These are phyloP conservation scores for Lucifuga dentata DNA, from an alignment of 2,113 vertebrate species.

Conservation along the genomic window DNA sequence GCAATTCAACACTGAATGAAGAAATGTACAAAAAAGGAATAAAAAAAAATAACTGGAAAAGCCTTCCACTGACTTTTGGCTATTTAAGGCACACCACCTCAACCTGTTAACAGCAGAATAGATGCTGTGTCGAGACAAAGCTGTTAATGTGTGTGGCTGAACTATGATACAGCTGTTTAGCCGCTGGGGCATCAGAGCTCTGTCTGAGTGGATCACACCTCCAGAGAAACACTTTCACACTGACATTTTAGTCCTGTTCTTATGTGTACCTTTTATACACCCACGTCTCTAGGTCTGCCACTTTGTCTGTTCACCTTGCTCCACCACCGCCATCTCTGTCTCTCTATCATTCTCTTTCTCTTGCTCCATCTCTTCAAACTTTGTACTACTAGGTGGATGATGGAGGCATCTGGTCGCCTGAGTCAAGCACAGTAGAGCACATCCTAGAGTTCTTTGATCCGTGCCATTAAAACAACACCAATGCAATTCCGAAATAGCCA, in stretches of 20 bases:
- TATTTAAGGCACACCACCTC: constrained; percentile 36
- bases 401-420: constrained; percentile 63
- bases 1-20: not conserved
- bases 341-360: constrained; percentile 23
- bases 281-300: constrained; percentile 57
- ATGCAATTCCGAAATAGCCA: constrained; percentile 48
- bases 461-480: constrained; percentile 66
- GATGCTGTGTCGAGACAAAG: constrained; percentile 1
- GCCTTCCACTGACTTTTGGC: not conserved
- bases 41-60: not conserved
- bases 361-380: constrained; percentile 51
- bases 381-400: constrained; percentile 33
- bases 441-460: constrained; percentile 23
- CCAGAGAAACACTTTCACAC: constrained; percentile 59
- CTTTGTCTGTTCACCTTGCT: constrained; percentile 51
- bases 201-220: constrained; percentile 69
- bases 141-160: constrained; percentile 51
- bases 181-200: constrained; percentile 35
- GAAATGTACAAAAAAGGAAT: no score
- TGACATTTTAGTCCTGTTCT: constrained; percentile 68
- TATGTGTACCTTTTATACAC: constrained; percentile 68
- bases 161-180: constrained; percentile 67
- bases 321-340: constrained; percentile 35
- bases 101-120: constrained; percentile 40
- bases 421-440: constrained; percentile 50